Evolutionary conservation across 2,888 invertebrate species (phyloP).

Genomic region (Leucophenga maculata): DNA sequence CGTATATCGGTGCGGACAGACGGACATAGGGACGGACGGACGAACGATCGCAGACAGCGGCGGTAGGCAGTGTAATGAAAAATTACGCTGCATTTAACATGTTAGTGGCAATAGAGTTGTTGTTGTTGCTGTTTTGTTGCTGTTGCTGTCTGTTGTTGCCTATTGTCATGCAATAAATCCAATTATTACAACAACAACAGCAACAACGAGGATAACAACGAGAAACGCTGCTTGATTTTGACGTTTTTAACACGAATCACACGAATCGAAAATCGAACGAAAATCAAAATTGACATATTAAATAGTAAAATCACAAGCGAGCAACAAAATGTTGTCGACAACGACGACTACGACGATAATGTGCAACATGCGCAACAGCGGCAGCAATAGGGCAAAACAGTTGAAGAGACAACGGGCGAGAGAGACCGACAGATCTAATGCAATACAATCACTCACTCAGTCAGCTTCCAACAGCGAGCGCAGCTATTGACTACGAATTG

Average conservation of each 20-base stretch:
- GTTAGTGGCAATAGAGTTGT: slow-evolving; percentile 55
- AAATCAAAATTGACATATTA: slow-evolving; percentile 62
- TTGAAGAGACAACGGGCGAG: too few relatives aligned
- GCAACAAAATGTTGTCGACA: slow-evolving; percentile 11
- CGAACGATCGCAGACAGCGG: background rate
- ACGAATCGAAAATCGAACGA: slow-evolving; percentile 6
- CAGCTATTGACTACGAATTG: background rate
- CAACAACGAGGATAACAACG: background rate
- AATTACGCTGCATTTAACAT: slow-evolving; percentile 19
- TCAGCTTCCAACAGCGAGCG: slow-evolving; percentile 24
- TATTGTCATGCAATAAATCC: slow-evolving; percentile 16
- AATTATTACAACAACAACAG: slow-evolving; percentile 12
- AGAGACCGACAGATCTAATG: too few relatives aligned
- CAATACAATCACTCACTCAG: slow-evolving; percentile 26
- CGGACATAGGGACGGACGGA: background rate
- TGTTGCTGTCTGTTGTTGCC: slow-evolving; percentile 22
- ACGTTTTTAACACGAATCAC: slow-evolving; percentile 56
- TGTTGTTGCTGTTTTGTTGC: slow-evolving; percentile 28
- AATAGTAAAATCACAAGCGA: slow-evolving; percentile 50
- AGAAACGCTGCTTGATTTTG: slow-evolving; percentile 57
- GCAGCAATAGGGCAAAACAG: too few relatives aligned
- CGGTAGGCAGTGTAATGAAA: slow-evolving; percentile 16
- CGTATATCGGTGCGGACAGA: background rate
- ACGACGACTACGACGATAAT: slow-evolving; percentile 5
- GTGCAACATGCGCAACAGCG: slow-evolving; percentile 30